Evolutionary conservation across 2,797 vertebrate genomes (phyloP), one percentile per base, ranked within the genome.

Genomic region (Serranus cabrilla): DNA sequence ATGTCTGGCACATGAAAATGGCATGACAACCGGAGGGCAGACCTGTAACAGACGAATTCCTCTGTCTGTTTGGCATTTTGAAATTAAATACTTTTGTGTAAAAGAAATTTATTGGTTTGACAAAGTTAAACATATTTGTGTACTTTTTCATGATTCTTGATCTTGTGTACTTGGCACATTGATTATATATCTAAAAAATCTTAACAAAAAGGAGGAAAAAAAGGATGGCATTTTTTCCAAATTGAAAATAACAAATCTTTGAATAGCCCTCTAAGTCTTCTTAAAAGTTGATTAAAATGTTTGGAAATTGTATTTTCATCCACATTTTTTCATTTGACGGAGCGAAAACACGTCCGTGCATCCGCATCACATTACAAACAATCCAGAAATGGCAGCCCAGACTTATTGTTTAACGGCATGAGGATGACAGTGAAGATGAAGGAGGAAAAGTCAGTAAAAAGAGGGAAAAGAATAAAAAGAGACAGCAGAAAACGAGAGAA

Each of bases 1-100:
- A 89, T 73, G 60, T 74, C 67, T 83, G 80, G 68, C 82, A 84
- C 74, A 71, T 80, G 82, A 80, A 89, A 86, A 91, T 76, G 76
- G 78, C 77, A 75, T 18, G 54, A 84, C 69, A 83, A 85, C 75
- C 23, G 50, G 46, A 77, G 58, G 21, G 43, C 72, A 80, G 65
- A 77, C 50, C 21, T 78, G 65, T 58, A 66, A 85, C 51, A 69
- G 64, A 55, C 39, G 74, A 79, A 84, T 61, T 8, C 16, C 16
- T 11, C 5, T 20, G 46, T 27, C 20, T 43, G 2, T 52, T 73
- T 75, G 54, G 43, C 13, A 52, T 49, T 42, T 7, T 64, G 49
- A 78, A 57, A 59, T 20, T 1, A 11, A 6, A 56, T 1, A 17
- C 0, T 8, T 54, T n/a, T 4, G 21, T 52, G 7, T 10, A 51